These are phyloP conservation scores for Barbus barbus DNA, from an alignment of 2,113 vertebrate species.

Conservation along the genomic window DNA sequence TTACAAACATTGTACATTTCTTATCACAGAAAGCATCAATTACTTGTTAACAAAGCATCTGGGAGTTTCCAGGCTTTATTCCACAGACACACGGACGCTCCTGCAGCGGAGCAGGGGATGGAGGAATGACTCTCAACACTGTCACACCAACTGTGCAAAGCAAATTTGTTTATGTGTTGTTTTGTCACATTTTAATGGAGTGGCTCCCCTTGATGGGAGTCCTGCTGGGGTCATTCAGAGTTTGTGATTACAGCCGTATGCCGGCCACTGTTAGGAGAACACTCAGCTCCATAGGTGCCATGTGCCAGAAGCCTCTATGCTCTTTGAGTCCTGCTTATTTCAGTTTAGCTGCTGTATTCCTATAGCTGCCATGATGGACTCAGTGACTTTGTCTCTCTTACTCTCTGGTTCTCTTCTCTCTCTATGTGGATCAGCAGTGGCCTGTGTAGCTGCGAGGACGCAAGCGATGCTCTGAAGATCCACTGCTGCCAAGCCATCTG, in stretches of 20 bases:
- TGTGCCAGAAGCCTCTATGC: constrained; percentile 60
- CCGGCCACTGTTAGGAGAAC: constrained; percentile 18
- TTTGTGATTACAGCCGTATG: constrained; percentile 51
- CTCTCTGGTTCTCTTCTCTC: constrained; percentile 31
- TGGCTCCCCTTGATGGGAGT: constrained; percentile 54
- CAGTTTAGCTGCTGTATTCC: constrained; percentile 62
- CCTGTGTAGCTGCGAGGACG: constrained; percentile 62
- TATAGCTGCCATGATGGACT: constrained; percentile 18
- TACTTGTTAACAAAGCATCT: background rate
- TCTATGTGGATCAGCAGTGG: constrained; percentile 65
- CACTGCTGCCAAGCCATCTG: constrained; percentile 76
- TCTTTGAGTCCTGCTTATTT: constrained; percentile 66
- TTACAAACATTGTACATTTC: background rate
- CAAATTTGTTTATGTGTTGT: constrained; percentile 67
- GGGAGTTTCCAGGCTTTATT: background rate
- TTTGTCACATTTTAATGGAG: constrained; percentile 70
- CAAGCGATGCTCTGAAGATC: constrained; percentile 64
- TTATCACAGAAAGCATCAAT: constrained; percentile 21
- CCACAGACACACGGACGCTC: background rate
- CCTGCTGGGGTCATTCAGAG: constrained; percentile 60
- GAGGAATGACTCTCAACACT: constrained; percentile 1
- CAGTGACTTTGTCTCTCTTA: constrained; percentile 24
- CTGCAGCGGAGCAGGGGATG: background rate
- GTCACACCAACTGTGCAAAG: constrained; percentile 65
- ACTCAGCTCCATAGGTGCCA: constrained; percentile 2